phyloP scores from a whole-genome alignment of 1,140 invertebrate species.

The Hyposmocoma kahamanoa region DNA sequence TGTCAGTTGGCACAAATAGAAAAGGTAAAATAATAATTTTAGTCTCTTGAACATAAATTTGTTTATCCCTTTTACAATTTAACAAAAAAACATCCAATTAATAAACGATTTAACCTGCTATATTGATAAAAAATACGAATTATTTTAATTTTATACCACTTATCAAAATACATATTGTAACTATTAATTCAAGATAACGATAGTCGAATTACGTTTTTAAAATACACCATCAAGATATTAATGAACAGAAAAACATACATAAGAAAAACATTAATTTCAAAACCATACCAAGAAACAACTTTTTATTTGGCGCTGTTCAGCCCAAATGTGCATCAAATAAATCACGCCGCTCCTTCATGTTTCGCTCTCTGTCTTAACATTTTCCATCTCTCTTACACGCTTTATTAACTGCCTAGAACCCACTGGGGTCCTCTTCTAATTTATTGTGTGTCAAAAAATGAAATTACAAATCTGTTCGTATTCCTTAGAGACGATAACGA shows the following conservation, averaged over 20 bases:
- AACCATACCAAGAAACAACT: constrained; percentile 53
- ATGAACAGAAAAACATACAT: too few relatives aligned
- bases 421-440: constrained; percentile 43
- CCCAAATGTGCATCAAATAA: constrained; percentile 73
- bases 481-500: not conserved
- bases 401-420: constrained; percentile 58
- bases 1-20: not conserved
- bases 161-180: too few relatives aligned
- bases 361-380: constrained; percentile 47
- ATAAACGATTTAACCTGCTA: too few relatives aligned
- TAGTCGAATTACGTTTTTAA: too few relatives aligned
- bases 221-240: too few relatives aligned
- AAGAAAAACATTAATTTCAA: constrained; percentile 39
- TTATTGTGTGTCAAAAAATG: constrained; percentile 37
- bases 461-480: constrained; percentile 34
- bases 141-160: too few relatives aligned
- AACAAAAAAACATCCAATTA: too few relatives aligned
- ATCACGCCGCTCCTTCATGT: constrained; percentile 62
- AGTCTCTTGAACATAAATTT: constrained; percentile 3
- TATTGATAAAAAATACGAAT: too few relatives aligned
- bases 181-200: too few relatives aligned
- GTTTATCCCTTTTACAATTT: not conserved
- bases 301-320: constrained; percentile 68
- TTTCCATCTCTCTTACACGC: constrained; percentile 45
- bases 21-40: not conserved